A percentile compares a stretch with the other conserved stretches of the same genome.
phyloP scores from a whole-genome alignment of 2,113 vertebrate species.

The Pteronura brasiliensis region DNA sequence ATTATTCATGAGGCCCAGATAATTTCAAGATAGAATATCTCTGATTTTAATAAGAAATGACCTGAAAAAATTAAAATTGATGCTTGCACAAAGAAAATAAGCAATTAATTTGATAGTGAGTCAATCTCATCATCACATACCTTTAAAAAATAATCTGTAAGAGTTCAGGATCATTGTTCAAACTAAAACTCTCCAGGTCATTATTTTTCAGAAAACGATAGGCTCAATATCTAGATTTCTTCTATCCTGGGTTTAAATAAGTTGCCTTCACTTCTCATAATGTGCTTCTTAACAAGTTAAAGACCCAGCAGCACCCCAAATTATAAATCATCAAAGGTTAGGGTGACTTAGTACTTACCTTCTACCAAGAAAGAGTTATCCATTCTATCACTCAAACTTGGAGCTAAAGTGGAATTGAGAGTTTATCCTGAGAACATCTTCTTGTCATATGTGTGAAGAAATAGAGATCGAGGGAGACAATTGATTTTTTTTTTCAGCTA shows the following conservation, averaged over 20 bases:
- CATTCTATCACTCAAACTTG: not conserved
- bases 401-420: not conserved
- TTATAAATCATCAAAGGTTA: slow-evolving; percentile 75
- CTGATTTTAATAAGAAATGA: slow-evolving; percentile 73
- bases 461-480: not conserved
- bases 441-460: slow-evolving; percentile 13
- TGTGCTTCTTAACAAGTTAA: slow-evolving; percentile 68
- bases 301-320: slow-evolving; percentile 70
- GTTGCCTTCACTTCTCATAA: slow-evolving; percentile 66
- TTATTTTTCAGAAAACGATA: slow-evolving; percentile 25
- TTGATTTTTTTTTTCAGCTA: not conserved
- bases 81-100: slow-evolving; percentile 39
- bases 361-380: not conserved
- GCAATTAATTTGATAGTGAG: slow-evolving; percentile 1
- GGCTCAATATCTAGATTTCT: slow-evolving; percentile 42
- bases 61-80: slow-evolving; percentile 53
- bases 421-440: not conserved
- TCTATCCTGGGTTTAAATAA: slow-evolving; percentile 47
- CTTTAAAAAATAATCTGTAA: slow-evolving; percentile 35
- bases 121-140: not conserved
- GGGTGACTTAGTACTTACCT: slow-evolving; percentile 67
- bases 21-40: slow-evolving; percentile 60
- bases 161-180: slow-evolving; percentile 37
- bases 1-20: slow-evolving; percentile 72
- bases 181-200: slow-evolving; percentile 37